Conservation (phyloP, 2,888 invertebrate genomes). For the Anorthoa munda region DNA sequence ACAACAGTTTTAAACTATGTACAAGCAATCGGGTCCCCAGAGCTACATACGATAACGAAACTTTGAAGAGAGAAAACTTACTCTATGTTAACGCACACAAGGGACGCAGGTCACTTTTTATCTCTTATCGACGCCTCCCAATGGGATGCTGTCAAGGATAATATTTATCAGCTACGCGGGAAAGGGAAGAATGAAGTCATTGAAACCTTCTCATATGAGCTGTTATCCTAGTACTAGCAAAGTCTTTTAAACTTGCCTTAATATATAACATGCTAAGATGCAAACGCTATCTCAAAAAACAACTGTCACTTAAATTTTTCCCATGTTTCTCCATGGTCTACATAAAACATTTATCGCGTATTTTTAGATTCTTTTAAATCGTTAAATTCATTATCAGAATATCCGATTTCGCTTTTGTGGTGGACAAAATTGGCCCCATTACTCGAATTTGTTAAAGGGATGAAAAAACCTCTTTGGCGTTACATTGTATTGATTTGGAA, state of each 20-base stretch:
- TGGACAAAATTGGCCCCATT: conserved; percentile 58
- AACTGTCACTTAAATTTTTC: not conserved
- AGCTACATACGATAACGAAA: too few species aligned
- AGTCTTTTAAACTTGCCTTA: too few species aligned
- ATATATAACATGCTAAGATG: not conserved
- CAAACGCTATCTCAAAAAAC: not conserved
- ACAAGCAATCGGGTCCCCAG: not conserved
- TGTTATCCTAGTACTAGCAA: too few species aligned
- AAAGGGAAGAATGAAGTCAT: too few species aligned
- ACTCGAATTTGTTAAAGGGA: conserved; percentile 64
- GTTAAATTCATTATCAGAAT: conserved; percentile 35
- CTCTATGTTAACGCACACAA: too few species aligned
- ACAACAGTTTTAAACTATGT: not conserved
- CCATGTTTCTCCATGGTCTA: not conserved
- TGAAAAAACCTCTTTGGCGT: conserved; percentile 57
- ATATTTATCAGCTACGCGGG: too few species aligned
- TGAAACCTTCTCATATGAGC: too few species aligned
- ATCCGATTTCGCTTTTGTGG: conserved; percentile 53
- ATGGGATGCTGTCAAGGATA: too few species aligned
- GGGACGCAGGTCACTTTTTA: too few species aligned
- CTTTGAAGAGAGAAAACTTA: too few species aligned
- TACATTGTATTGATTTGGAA: conserved; percentile 65
- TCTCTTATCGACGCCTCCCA: too few species aligned
- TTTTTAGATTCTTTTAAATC: conserved; percentile 8
- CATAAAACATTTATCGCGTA: conserved; percentile 6